Evolutionary conservation across 2,797 vertebrate species (phyloP), one percentile per base, ranked within the genome.

Genomic region (Acanthopagrus latus): DNA sequence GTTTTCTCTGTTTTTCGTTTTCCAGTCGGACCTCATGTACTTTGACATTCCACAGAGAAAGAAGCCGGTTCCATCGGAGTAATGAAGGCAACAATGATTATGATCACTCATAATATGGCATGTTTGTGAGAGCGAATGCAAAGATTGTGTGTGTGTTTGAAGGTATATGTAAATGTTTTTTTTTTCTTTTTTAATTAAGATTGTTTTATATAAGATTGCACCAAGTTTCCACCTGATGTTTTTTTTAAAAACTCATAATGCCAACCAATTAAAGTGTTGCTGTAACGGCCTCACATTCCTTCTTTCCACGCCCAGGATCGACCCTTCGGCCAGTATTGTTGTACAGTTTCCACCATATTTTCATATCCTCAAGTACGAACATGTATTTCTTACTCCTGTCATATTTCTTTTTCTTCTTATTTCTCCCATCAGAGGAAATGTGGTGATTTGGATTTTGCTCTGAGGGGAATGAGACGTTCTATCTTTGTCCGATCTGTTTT

Each of bases 321-420:
- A 77, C 83, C 83, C 83, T 73, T 59, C 29, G 81, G 91, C 92
- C 94, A 96, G 95, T 96, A 95, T 95, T 96, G 89, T 90, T 94
- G 93, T 93, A 92, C 90, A 93, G 90, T 90, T 87, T 86, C 81
- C 80, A 81, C 48, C 88, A 76, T 82, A 67, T 91, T 90, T 91
- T 89, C 79, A 80, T 82, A 76, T 54, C 10, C 9, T 38, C 38
- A 38, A 38, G 25, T 66, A 62, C 9, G 9, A 64, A 60, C 41
- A 74, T 60, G 80, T 76, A 75, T 87, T 91, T 93, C 85, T 87
- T 87, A 64, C 72, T 80, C 18, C 66, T 65, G 20, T 76, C 44
- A 4, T 64, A 50, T 43, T 60, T 11, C 38, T 79, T 72, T 59
- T 76, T 62, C 9, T 20, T 51, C 7, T 55, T 0, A 51, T 73